Evolutionary conservation across 2,888 invertebrate genomes (phyloP).

Genomic region (Oscheius myriophilus): DNA sequence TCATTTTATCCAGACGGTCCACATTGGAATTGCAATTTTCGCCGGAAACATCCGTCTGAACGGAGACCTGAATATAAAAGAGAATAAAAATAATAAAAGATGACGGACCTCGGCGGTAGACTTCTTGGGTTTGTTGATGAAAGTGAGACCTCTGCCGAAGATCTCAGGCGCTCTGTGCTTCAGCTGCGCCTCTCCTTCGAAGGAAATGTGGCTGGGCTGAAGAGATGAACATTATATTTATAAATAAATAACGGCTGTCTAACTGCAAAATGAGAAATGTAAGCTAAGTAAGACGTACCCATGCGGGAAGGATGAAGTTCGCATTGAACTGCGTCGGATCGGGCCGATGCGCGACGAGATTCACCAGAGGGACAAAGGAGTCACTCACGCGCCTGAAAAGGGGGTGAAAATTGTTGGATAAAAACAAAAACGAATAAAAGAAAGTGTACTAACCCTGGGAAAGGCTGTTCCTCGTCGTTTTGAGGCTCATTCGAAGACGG

Average conservation of each 20-base stretch:
- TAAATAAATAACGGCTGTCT: neutral
- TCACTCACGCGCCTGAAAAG: slow-evolving; percentile 18
- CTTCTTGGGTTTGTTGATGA: neutral
- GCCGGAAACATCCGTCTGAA: slow-evolving; percentile 26
- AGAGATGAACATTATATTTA: neutral
- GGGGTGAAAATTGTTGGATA: no score
- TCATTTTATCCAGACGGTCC: slow-evolving; percentile 33
- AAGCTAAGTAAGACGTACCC: slow-evolving; percentile 3
- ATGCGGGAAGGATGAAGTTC: slow-evolving; percentile 4
- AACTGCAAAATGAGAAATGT: neutral
- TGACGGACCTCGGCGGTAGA: slow-evolving; percentile 22
- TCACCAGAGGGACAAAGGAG: slow-evolving; percentile 10
- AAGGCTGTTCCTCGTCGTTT: slow-evolving; percentile 23
- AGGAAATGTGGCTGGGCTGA: no score
- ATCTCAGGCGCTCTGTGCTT: neutral
- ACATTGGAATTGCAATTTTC: slow-evolving; percentile 18
- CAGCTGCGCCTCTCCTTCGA: neutral
- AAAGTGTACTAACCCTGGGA: neutral
- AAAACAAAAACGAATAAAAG: no score
- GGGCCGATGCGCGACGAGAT: slow-evolving; percentile 14
- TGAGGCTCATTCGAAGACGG: slow-evolving; percentile 19
- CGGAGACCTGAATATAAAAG: slow-evolving; percentile 20
- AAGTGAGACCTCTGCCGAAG: neutral
- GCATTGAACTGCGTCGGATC: neutral
- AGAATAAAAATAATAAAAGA: neutral